Evolutionary conservation across 2,888 invertebrate genomes (phyloP).

Genomic region (Diarsia dahlii): DNA sequence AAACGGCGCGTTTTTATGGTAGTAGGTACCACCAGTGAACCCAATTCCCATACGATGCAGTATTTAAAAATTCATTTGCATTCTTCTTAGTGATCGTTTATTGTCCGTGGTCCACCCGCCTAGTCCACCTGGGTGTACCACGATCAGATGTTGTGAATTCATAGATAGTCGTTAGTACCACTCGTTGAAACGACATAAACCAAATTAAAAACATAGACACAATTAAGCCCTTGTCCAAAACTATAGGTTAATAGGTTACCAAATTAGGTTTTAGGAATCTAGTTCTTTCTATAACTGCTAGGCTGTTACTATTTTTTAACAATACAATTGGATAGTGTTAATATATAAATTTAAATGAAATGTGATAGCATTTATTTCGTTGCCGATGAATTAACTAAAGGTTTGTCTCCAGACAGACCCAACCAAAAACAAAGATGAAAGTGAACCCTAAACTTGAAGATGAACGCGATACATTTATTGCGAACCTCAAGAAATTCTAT

Average conservation of each 20-base stretch:
- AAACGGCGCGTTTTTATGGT: too few relatives aligned
- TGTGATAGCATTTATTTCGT: neutral
- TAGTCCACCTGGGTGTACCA: too few relatives aligned
- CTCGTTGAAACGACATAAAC: too few relatives aligned
- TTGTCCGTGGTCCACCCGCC: too few relatives aligned
- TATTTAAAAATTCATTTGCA: neutral
- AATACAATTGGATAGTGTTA: neutral
- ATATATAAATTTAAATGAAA: neutral
- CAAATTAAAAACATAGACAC: too few relatives aligned
- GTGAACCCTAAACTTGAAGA: slow-evolving; percentile 40
- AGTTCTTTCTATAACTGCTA: neutral
- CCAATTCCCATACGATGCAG: too few relatives aligned
- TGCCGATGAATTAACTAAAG: neutral
- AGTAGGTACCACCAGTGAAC: too few relatives aligned
- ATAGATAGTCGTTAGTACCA: too few relatives aligned
- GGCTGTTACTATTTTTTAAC: neutral
- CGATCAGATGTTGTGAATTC: too few relatives aligned
- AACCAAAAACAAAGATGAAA: slow-evolving; percentile 20
- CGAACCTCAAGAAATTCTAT: slow-evolving; percentile 39
- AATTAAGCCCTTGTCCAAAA: slow-evolving; percentile 1
- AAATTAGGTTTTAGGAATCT: neutral
- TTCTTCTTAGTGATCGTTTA: too few relatives aligned
- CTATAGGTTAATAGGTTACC: too few relatives aligned
- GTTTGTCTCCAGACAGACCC: slow-evolving; percentile 2
- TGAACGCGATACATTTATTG: slow-evolving; percentile 35